Base-by-base conservation (phyloP, 2,113 vertebrate genomes). In the Carassius gibelio region DNA sequence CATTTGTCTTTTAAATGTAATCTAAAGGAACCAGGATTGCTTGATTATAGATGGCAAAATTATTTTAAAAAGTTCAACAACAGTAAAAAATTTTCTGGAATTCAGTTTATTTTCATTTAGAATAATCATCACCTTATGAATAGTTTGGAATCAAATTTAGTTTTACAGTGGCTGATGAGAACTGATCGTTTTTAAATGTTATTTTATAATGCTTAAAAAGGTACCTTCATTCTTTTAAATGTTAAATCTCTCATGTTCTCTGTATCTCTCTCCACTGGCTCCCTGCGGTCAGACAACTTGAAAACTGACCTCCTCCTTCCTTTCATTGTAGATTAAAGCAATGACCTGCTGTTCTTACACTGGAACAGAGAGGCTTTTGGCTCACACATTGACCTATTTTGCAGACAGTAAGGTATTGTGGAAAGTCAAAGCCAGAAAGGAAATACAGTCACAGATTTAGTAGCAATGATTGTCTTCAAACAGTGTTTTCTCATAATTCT, bases 241-340 rank as follows among this genome's bases (percentile, higher is more conserved):
- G 77, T 15, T 62, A 55, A 78, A 30, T 42, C 42, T 42, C 42
- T 42, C 1, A 42, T 42, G 8, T 42, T 42, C 7, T 42, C 42
- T 57, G 64, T 78, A 45, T 10, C 17, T 13, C 17, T 82, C 13
- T 85, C 1, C 64, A 62, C 30, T 57, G 10, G 38, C 72, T 72
- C 72, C n/a, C 36, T 23, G 38, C 75, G 8, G 36, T 17, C 85
- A 86, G 72, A 79, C 55, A 26, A 38, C 19, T 26, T 86, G 84
- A 86, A 88, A 88, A 77, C 71, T 4, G 38, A 88, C 64, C 74
- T 78, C 55, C 52, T 80, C 59, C 68, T 80, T 85, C 72, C n/a
- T 52, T 82, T 78, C 64, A 74, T 11, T 15, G 50, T 6, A 36
- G 84, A 15, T 14, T n/a, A 85, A 42, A 75, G 83, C 30, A 83